Base-by-base conservation (phyloP, 1,140 invertebrate species). In the Drosophila arawakana region DNA sequence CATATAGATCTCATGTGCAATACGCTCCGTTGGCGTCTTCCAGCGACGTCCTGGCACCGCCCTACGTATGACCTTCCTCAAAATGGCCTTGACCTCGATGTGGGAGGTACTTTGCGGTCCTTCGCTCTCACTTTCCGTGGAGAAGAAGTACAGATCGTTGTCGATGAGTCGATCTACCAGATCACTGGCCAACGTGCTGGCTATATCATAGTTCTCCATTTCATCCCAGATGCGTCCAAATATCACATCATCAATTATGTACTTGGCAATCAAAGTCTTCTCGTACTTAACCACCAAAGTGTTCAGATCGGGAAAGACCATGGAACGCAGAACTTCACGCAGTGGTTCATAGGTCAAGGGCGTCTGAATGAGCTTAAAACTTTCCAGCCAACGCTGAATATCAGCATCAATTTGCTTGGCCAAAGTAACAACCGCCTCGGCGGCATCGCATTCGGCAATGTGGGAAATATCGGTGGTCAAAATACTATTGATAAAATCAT, bases 401-500 rank as follows among this genome's bases (percentile, higher is more conserved):
- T 91, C 83, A 10, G 6, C 9, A 79, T 96, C 95, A 43, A 96
- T 93, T 80, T 94, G 93, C n/a, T 93, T 91, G 4, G 95, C 94
- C 52, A 95, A 58, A 2, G 92, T 80, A 18, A 93, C 80, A 3
- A 96, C 93, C 39, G 95, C 93, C 8, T 92, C 73, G 11, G 93
- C 85, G 0, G 95, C 94, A 73, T 94, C 92, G 21, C 93, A 81
- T 35, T 95, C 94, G 0, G 95, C 94, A 13, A 93, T 89, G 67
- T 94, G 93, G 44, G 95, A 93, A 58, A 95, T 93, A 6, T 95
- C 93, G 46, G 94, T 94, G 2, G 93, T 93, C 7, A 96, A 93
- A 18, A 96, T 94, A 72, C 94, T 94, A 73, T 95, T 93, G 43
- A 97, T 92, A 88, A 95, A 96, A 0, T 93, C 89, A 94, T 95